phyloP scores from a whole-genome alignment of 2,888 invertebrate genomes.

The Sinhomidia bicolor region DNA sequence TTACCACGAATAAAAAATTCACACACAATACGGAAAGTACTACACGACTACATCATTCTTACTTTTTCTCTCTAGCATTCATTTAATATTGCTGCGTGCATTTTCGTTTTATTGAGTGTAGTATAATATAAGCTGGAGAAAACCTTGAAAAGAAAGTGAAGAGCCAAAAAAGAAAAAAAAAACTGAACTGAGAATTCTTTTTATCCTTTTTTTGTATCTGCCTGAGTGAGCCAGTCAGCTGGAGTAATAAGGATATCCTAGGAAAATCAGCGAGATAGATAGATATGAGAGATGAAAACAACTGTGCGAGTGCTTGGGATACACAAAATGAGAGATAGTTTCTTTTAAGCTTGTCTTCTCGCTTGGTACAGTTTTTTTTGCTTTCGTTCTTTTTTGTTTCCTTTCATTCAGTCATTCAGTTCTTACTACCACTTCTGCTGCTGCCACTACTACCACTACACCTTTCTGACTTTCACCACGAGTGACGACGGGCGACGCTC shows the following conservation, averaged over 20 bases:
- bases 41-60: not conserved
- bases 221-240: slow-evolving; percentile 14
- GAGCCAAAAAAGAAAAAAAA: not conserved
- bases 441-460: not conserved
- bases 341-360: not conserved
- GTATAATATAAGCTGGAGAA: slow-evolving; percentile 1
- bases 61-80: not conserved
- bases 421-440: not conserved
- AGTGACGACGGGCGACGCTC: not conserved
- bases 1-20: slow-evolving; percentile 30
- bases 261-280: slow-evolving; percentile 30
- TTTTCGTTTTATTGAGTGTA: not conserved
- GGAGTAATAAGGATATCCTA: slow-evolving; percentile 51
- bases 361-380: not conserved
- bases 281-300: slow-evolving; percentile 42
- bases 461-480: slow-evolving; percentile 36
- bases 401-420: slow-evolving; percentile 4
- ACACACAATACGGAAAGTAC: slow-evolving; percentile 25
- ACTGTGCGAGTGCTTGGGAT: slow-evolving; percentile 8
- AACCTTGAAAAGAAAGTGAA: slow-evolving; percentile 23
- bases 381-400: not conserved
- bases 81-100: not conserved
- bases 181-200: not conserved
- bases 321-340: slow-evolving; percentile 37
- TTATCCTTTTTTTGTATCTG: not conserved